Evolutionary conservation across 2,888 invertebrate species (phyloP), one percentile per base, ranked within the genome.

Genomic region (Oasisia sp.): DNA sequence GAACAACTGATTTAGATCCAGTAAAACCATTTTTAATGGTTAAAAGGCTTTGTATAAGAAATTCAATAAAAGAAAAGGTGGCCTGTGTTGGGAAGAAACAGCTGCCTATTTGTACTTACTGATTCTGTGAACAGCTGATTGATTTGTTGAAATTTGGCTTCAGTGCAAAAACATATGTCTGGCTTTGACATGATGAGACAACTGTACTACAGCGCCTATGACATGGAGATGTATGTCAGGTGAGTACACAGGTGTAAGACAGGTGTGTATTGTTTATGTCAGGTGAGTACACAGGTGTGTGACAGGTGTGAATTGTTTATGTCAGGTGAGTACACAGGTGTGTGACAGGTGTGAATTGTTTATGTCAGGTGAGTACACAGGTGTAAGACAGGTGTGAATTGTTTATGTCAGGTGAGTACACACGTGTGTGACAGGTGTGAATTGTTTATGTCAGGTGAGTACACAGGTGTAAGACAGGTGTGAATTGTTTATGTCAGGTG

Each of bases 171-270:
- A 0, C 98, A 98, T 95, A 97, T 99, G 97, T 97, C 98, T 0
- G 98, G 98, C 0, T 98, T 97, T 94, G 97, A 98, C 95, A 97
- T 99, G 38, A 98, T 98, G 95, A 97, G 97, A 92, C 98, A 99
- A 95, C 96, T 99, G 27, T 99, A 99, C 95, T 96, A 98, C 12
- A 97, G 98, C 0, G 97, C 97, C 93, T 97, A 98, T 91, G 99
- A 99, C 96, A 96, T 99, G 92, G 98, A 98, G 95, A 95, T 99
- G 91, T 97, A 99, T 96, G 97, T 97, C 5, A 97, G 97, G 97
- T 97, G n/a, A n/a, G 58, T 58, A 27, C 27, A 12, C 58, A 58
- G 58, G 27, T 58, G 58, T 38, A 90, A 14, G 90, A 2, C 14
- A 38, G 90, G 32, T 38, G 90, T 90, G 90, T n/a, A n/a, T n/a